phyloP scores from a whole-genome alignment of 2,113 vertebrate species.

The Vulpes vulpes region DNA sequence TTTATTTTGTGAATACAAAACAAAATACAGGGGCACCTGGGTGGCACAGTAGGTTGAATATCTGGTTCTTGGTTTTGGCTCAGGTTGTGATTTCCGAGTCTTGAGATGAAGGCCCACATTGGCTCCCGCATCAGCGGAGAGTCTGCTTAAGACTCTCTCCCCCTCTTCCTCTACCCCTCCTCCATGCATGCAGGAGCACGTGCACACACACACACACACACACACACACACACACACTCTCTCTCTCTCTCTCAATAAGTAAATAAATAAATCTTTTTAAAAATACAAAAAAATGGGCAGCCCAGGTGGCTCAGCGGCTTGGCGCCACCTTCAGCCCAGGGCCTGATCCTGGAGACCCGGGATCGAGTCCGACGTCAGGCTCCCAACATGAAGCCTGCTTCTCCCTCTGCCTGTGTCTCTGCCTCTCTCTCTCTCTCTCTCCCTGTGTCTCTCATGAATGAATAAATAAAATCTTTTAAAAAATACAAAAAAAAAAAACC shows the following conservation, averaged over 20 bases:
- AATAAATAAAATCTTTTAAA: background rate
- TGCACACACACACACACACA: no score
- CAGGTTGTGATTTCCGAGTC: background rate
- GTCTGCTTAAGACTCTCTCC: background rate
- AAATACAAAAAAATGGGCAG: background rate
- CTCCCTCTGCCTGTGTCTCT: no score
- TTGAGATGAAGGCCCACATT: background rate
- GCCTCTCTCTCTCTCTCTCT: background rate
- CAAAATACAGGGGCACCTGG: background rate
- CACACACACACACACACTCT: background rate
- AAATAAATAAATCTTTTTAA: background rate
- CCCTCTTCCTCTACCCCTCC: background rate
- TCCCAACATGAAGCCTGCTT: no score
- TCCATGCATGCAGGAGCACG: background rate
- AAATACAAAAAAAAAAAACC: background rate
- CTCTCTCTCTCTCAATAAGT: background rate
- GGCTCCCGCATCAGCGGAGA: background rate
- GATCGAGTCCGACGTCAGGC: no score
- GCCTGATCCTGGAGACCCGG: no score
- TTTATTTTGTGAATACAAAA: background rate
- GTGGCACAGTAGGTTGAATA: background rate
- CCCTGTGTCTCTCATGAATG: no score
- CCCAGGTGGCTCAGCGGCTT: no score
- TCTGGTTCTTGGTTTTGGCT: background rate
- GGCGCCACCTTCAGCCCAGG: no score